phyloP scores from a whole-genome alignment of 2,797 vertebrate species.

The Alfaro cultratus region DNA sequence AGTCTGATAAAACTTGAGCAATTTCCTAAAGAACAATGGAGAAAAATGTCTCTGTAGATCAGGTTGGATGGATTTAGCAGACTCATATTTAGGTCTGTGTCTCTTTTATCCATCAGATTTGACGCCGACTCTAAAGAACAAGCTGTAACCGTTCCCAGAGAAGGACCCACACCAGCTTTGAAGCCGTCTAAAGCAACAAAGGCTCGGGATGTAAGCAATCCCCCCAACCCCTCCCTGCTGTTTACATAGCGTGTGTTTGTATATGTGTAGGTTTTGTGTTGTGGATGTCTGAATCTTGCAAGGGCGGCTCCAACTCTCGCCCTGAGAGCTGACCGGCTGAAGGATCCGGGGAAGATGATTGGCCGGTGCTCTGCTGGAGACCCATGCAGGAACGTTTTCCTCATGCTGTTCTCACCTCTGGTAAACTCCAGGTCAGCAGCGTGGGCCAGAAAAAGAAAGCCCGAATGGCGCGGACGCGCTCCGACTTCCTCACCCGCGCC shows the following conservation, averaged over 20 bases:
- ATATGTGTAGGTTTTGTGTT: conserved; percentile 30
- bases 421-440: conserved; percentile 92
- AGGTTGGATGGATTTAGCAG: background rate
- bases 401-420: conserved; percentile 82
- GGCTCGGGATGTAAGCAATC: conserved; percentile 69
- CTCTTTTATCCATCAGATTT: conserved; percentile 71
- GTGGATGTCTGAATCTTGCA: conserved; percentile 25
- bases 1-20: too few relatives aligned
- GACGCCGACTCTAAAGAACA: conserved; percentile 78
- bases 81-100: background rate
- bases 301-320: background rate
- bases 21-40: too few relatives aligned
- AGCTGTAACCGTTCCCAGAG: conserved; percentile 59
- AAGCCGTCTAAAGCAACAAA: conserved; percentile 72
- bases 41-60: too few relatives aligned
- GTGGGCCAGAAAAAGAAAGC: conserved; percentile 96
- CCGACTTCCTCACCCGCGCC: conserved; percentile 98
- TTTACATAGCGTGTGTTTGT: conserved; percentile 34
- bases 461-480: conserved; percentile 98
- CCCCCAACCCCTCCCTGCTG: background rate
- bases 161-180: conserved; percentile 45
- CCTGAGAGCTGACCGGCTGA: conserved; percentile 10
- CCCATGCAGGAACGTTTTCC: conserved; percentile 58
- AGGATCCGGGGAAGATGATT: conserved; percentile 14
- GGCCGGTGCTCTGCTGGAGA: conserved; percentile 18